phyloP scores from a whole-genome alignment of 2,113 vertebrate genomes.

The Ophiodon elongatus region DNA sequence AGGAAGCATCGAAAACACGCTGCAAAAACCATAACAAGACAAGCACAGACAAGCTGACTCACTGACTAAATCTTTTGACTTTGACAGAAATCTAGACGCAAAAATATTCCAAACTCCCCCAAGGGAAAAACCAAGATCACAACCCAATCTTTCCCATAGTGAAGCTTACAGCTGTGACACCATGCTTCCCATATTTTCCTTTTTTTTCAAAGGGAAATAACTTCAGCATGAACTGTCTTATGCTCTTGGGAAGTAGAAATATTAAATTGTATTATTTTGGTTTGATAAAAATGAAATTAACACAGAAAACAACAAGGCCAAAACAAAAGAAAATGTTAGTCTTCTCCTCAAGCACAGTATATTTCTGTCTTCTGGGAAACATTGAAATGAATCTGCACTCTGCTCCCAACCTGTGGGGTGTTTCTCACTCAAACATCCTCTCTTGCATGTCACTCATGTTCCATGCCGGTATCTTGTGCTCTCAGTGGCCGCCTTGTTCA shows the following conservation, averaged over 20 bases:
- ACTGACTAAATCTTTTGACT: not conserved
- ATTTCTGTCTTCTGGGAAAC: slow-evolving; percentile 15
- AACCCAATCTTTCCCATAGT: not conserved
- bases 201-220: slow-evolving; percentile 4
- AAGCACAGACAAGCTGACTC: not conserved
- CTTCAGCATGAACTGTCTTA: not conserved
- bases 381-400: slow-evolving; percentile 26
- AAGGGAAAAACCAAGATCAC: not conserved
- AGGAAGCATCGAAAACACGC: not conserved
- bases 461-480: slow-evolving; percentile 43
- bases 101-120: not conserved
- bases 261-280: not conserved
- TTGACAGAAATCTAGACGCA: not conserved
- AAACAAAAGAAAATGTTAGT: slow-evolving; percentile 14
- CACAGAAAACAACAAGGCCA: slow-evolving; percentile 6
- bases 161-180: not conserved
- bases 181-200: not conserved
- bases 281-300: not conserved
- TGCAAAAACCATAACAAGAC: not conserved
- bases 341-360: not conserved
- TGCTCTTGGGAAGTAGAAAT: not conserved
- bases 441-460: slow-evolving; percentile 54
- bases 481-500: slow-evolving; percentile 49
- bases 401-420: slow-evolving; percentile 21
- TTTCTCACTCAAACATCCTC: slow-evolving; percentile 40